Conservation (phyloP, 2,888 invertebrate species). For the Drosophila greeni region DNA sequence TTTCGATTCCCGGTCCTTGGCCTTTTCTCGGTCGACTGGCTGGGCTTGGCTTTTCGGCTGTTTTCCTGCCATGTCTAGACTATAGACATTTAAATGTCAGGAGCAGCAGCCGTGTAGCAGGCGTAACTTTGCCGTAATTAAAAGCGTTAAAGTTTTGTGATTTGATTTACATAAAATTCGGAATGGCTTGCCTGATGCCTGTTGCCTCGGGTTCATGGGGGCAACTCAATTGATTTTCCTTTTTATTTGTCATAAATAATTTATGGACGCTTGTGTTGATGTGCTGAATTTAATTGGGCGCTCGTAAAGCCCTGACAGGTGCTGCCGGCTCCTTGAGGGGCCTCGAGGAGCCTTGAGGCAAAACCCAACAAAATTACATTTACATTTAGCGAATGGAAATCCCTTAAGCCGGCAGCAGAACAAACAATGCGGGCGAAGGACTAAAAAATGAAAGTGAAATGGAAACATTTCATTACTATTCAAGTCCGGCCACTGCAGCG, state of each 20-base stretch:
- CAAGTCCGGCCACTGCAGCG: constrained; percentile 23
- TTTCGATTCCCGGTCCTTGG: constrained; percentile 29
- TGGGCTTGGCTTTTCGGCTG: constrained; percentile 11
- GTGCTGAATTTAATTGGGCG: constrained; percentile 47
- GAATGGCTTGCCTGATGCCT: constrained; percentile 37
- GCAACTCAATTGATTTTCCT: constrained; percentile 55
- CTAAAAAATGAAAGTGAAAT: constrained; percentile 26
- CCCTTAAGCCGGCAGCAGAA: constrained; percentile 27
- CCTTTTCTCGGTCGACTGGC: constrained; percentile 47
- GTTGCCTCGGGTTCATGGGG: constrained; percentile 2
- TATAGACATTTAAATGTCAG: constrained; percentile 42
- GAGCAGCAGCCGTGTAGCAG: constrained; percentile 12
- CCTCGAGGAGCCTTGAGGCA: neutral
- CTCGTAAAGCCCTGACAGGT: constrained; percentile 37
- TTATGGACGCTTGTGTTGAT: constrained; percentile 36
- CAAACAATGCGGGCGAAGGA: constrained; percentile 20
- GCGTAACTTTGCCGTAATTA: constrained; percentile 57
- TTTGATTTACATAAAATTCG: constrained; percentile 60
- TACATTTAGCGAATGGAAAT: constrained; percentile 30
- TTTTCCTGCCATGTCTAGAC: constrained; percentile 58
- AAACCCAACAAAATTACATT: constrained; percentile 34
- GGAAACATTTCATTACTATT: constrained; percentile 32
- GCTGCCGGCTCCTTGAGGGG: constrained; percentile 3
- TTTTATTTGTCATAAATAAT: constrained; percentile 60
- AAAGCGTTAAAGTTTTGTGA: constrained; percentile 59